A percentile compares a stretch with the other conserved stretches of the same genome.
Evolutionary conservation across 1,140 invertebrate species (phyloP).

Genomic region (Phymastichus coffea): DNA sequence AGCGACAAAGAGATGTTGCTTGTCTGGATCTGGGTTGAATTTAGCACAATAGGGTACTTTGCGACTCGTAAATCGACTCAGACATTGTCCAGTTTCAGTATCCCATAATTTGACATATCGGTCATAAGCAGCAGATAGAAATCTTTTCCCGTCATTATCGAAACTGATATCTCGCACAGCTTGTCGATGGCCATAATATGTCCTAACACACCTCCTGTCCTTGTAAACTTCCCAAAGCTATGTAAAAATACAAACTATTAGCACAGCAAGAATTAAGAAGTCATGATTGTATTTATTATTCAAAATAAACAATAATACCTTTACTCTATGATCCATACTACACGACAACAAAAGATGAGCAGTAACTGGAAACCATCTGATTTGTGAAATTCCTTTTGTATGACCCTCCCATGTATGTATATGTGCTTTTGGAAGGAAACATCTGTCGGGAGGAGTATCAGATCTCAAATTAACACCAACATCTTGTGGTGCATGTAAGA

Average conservation of each 20-base stretch:
- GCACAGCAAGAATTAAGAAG: too few relatives aligned
- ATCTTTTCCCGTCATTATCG: conserved; percentile 90
- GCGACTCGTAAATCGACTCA: conserved; percentile 88
- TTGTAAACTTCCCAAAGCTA: conserved; percentile 99
- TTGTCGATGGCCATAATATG: conserved; percentile 95
- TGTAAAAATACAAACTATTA: too few relatives aligned
- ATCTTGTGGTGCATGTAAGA: conserved; percentile 91
- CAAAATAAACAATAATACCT: conserved; percentile 61
- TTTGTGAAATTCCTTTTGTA: conserved; percentile 94
- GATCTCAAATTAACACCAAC: conserved; percentile 92
- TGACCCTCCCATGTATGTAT: conserved; percentile 97
- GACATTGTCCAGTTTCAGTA: conserved; percentile 93
- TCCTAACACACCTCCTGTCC: conserved; percentile 88
- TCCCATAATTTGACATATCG: conserved; percentile 98
- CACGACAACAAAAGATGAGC: conserved; percentile 94
- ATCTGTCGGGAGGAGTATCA: conserved; percentile 90
- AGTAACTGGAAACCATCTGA: conserved; percentile 92
- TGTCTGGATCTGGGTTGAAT: conserved; percentile 96
- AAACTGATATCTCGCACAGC: conserved; percentile 96
- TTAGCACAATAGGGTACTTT: conserved; percentile 98
- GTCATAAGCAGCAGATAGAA: conserved; percentile 92
- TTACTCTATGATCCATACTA: conserved; percentile 96
- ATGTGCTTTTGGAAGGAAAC: conserved; percentile 95
- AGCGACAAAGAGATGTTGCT: conserved; percentile 96
- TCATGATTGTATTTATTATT: background rate